Evolutionary conservation across 2,113 vertebrate species (phyloP), one percentile per base, ranked within the genome.

Genomic region (Toxotes jaculatrix): DNA sequence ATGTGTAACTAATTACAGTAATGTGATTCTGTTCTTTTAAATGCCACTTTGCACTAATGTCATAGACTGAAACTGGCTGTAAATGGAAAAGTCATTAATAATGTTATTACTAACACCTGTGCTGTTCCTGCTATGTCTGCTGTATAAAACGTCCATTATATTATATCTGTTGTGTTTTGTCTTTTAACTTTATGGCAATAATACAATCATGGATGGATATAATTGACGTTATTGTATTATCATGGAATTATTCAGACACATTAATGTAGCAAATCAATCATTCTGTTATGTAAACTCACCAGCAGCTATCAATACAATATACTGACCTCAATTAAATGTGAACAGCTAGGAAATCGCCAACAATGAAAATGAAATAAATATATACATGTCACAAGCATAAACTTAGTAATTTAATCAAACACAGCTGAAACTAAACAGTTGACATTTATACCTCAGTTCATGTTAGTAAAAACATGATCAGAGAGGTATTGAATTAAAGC

Each of bases 21-120:
- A 69, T 53, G 49, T 60, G 55, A 40, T 16, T 63, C 34, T 7
- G 32, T 74, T 74, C 59, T 43, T 51, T 27, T 62, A 14, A 38
- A 7, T 38, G 21, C 43, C 43, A 45, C 43, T 45, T 45, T 45
- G 2, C 7, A 60, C 14, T 5, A 17, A 17, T 12, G 34, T 56
- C 53, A 7, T 27, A 10, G 53, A 56, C 53, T 27, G 5, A n/a
- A 56, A 56, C 53, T 53, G 51, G 4, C 53, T 27, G 10, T 27
- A 17, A 47, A 47, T 45, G 38, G 3, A 43, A 13, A 10, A 43
- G 10, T 43, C 10, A 43, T 43, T 43, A 9, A 43, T 43, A 43
- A 43, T 43, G 42, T 43, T 43, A 7, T 43, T 43, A 13, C 38
- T 9, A 40, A 40, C 38, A 40, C 42, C 42, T 43, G 42, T 12